Evolutionary conservation across 2,888 invertebrate species (phyloP), one percentile per base, ranked within the genome.

Genomic region (Synergus japonicus): DNA sequence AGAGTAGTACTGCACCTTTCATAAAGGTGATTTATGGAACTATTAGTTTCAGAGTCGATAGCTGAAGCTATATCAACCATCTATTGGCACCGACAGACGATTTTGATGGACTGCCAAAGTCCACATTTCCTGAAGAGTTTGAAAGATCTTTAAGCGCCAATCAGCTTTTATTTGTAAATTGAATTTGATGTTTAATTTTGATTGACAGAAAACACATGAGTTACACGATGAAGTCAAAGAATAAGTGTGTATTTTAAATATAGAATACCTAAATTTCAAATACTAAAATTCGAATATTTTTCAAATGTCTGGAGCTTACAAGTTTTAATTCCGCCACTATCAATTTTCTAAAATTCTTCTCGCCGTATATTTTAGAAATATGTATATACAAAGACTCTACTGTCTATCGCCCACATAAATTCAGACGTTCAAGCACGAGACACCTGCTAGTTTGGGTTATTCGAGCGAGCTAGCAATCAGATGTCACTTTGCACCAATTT

Each of bases 41-140:
- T 49, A 1, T 49, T 12, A 49, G 1, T 7, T 49, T 49, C n/a
- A n/a, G 7, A 49, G 49, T n/a, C 7, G n/a, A 49, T 49, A 2
- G 49, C 2, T 12, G n/a, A 49, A 29, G 29, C 29, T 29, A 29
- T 29, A 29, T 29, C 29, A 3, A 29, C 29, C 29, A 29, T 49
- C 73, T 79, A 83, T 76, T 82, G 83, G 81, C 83, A 83, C 82
- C 77, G 69, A 66, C 63, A 43, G n/a, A 22, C 37, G 65, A 78
- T 76, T 86, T 86, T 86, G 86, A 86, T 77, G 78, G 78, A 81
- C 79, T 80, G 86, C 85, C 86, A 85, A 81, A 85, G 80, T 64
- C 73, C 44, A 65, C 77, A 64, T 64, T 82, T 80, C 69, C 78
- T 60, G 29, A 65, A 73, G 18, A 44, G 60, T 67, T 60, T 13